These are phyloP conservation scores for Alfaro cultratus DNA, from an alignment of 2,797 vertebrate species.

Conservation along the genomic window DNA sequence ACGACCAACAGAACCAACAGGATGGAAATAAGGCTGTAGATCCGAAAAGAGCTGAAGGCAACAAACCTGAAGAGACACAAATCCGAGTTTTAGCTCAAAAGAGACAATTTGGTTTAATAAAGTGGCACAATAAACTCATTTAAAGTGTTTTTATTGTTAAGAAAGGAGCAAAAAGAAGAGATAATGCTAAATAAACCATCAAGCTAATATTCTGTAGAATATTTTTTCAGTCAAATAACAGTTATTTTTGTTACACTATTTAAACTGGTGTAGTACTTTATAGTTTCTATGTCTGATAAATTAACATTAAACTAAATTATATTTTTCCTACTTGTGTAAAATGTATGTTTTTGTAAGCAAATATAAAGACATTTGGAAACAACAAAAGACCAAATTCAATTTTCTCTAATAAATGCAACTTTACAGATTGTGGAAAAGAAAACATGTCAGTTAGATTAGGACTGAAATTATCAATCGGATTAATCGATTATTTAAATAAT, in stretches of 20 bases:
- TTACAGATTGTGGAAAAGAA: background rate
- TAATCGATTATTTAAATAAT: too few relatives aligned
- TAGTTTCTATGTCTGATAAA: background rate
- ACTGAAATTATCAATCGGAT: too few relatives aligned
- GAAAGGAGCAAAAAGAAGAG: background rate
- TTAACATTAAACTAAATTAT: background rate
- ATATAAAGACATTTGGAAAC: background rate
- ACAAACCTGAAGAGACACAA: slow-evolving; percentile 66
- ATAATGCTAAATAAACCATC: background rate
- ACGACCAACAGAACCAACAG: slow-evolving; percentile 64
- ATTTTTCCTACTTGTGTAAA: background rate
- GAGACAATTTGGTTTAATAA: background rate
- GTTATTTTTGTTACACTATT: background rate
- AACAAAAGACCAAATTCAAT: background rate
- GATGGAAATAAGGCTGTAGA: slow-evolving; percentile 66
- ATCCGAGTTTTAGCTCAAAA: background rate
- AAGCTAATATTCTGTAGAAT: background rate
- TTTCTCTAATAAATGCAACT: background rate
- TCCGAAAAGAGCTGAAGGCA: slow-evolving; percentile 65
- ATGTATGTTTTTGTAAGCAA: background rate
- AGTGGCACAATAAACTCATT: background rate
- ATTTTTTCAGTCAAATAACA: background rate
- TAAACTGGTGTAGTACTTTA: background rate
- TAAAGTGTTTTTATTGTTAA: background rate
- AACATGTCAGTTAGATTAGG: background rate